Base-by-base conservation (phyloP, 2,888 invertebrate genomes). In the Hypena proboscidalis region DNA sequence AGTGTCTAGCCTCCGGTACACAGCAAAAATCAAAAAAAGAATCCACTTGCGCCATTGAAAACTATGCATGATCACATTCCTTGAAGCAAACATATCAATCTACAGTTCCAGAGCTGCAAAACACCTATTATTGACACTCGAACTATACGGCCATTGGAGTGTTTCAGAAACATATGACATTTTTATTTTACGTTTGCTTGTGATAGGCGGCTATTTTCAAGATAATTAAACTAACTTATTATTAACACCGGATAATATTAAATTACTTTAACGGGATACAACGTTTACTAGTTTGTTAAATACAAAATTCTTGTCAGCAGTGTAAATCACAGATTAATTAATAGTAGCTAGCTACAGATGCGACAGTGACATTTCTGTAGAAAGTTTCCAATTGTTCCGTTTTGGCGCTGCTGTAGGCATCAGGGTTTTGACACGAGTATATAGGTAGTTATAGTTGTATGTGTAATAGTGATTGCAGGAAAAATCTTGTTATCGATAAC, bases 81-180 rank as follows among this genome's bases (percentile, higher is more conserved):
- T 80, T 50, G 52, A 58, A 39, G 69, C 47, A 75, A 82, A 76
- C 87, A 88, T 87, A 47, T 67, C 63, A 71, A 74, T 70, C 66
- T 74, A 80, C 25, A 74, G 58, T 71, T 73, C 64, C 61, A 54
- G 68, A 66, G 71, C 61, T 70, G 64, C 58, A 74, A 78, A 82
- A 83, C 75, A 81, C 74, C 72, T 74, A 70, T 61, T 80, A 83
- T 71, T 79, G 77, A 79, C 77, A 82, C 70, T 76, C 54, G 63
- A 68, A 63, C 57, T 64, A 77, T 68, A 83, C 81, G 76, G 82
- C 86, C 85, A 87, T 87, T 85, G 77, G 62, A 63, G 67, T 68
- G 49, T 70, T 74, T 62, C 67, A 71, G 36, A 61, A 79, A 77
- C 74, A 74, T 73, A 68, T 67, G 70, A 69, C 82, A 85, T 83